Evolutionary conservation across 2,888 invertebrate genomes (phyloP).

Genomic region (Trichacis sp.): DNA sequence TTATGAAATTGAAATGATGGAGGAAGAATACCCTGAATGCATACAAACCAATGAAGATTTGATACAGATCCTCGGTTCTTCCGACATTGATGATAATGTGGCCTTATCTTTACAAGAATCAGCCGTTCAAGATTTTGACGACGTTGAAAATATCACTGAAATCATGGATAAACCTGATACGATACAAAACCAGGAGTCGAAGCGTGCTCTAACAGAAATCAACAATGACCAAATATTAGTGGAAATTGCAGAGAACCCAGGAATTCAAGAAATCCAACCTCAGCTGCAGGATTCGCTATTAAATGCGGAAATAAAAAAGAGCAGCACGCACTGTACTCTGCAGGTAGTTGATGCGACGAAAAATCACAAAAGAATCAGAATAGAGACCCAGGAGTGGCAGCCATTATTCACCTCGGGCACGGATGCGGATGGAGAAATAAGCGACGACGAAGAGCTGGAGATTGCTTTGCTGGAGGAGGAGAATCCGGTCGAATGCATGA

Average conservation of each 20-base stretch:
- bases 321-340: constrained; percentile 14
- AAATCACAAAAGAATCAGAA: constrained; percentile 5
- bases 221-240: no score
- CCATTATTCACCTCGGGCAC: constrained; percentile 29
- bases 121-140: neutral
- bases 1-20: neutral
- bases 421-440: constrained; percentile 30
- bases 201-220: neutral
- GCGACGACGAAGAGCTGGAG: constrained; percentile 34
- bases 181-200: neutral
- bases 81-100: neutral
- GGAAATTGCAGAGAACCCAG: neutral
- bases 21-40: neutral
- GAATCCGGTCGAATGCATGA: neutral
- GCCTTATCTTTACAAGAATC: neutral
- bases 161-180: neutral
- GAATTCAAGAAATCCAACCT: constrained; percentile 19
- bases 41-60: neutral
- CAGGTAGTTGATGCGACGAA: constrained; percentile 31
- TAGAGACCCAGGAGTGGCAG: constrained; percentile 36
- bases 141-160: neutral
- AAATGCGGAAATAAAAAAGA: no score
- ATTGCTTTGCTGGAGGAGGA: neutral
- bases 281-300: no score
- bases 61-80: neutral